These are phyloP conservation scores for Drosophila elegans DNA, from an alignment of 1,140 invertebrate genomes.

Conservation along the genomic window DNA sequence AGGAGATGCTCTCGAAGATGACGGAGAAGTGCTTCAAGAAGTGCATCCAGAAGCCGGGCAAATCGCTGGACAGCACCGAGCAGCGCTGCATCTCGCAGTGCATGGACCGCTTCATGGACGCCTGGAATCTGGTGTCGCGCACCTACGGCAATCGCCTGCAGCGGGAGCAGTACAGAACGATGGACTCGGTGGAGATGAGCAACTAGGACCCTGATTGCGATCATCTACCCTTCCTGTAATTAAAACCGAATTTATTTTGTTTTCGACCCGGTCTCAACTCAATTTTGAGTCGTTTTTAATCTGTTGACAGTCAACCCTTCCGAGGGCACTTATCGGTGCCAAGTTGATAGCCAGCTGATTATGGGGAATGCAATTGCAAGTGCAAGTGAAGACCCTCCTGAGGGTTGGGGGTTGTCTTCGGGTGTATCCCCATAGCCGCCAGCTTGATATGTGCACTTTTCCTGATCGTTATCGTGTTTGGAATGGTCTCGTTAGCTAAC, in stretches of 20 bases:
- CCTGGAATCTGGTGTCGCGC: constrained; percentile 95
- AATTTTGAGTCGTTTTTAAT: background rate
- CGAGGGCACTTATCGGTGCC: constrained; percentile 41
- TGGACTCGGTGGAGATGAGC: constrained; percentile 11
- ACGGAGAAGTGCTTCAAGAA: constrained; percentile 99
- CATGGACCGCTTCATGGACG: constrained; percentile 98
- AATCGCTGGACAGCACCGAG: constrained; percentile 95
- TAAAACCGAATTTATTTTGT: constrained; percentile 6
- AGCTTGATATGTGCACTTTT: constrained; percentile 68
- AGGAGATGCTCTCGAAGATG: constrained; percentile 97
- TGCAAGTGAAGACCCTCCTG: constrained; percentile 9
- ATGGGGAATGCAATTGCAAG: constrained; percentile 18
- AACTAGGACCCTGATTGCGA: constrained; percentile 14
- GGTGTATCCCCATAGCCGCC: constrained; percentile 19
- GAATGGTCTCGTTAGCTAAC: constrained; percentile 84
- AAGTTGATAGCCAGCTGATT: constrained; percentile 52
- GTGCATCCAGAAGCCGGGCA: constrained; percentile 95
- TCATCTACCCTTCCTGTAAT: background rate
- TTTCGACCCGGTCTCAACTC: background rate
- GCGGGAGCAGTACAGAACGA: constrained; percentile 85
- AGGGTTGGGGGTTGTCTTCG: constrained; percentile 13
- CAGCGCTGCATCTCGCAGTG: constrained; percentile 99
- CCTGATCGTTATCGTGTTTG: constrained; percentile 84
- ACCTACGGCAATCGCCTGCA: constrained; percentile 93
- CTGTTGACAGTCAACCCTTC: background rate